These are phyloP conservation scores for Petrocephalus zakoni DNA, from an alignment of 2,113 vertebrate species.

Conservation along the genomic window DNA sequence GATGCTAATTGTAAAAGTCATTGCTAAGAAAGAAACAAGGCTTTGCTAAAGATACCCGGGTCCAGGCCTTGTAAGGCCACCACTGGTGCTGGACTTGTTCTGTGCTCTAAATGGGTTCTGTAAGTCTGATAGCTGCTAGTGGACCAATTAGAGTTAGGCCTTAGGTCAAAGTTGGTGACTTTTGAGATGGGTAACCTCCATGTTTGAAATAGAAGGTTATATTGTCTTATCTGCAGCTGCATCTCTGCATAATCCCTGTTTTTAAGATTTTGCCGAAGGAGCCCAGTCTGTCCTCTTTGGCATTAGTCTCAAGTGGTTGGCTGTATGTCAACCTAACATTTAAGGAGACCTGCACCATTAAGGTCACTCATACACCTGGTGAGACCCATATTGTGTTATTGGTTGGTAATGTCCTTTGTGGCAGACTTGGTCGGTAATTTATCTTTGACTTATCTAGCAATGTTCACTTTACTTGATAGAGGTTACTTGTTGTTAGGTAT, in stretches of 20 bases:
- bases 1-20: not conserved
- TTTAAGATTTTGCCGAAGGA: no score
- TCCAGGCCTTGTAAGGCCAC: no score
- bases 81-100: not conserved
- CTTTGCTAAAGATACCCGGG: not conserved
- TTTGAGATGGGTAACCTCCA: not conserved
- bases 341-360: not conserved
- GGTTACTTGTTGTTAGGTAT: not conserved
- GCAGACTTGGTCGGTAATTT: not conserved
- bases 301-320: no score
- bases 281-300: no score
- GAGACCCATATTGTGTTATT: not conserved
- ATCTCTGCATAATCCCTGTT: no score
- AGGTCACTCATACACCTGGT: not conserved
- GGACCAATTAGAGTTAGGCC: not conserved
- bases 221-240: not conserved
- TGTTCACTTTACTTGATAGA: not conserved
- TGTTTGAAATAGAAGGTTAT: not conserved
- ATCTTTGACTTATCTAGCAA: not conserved
- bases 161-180: not conserved
- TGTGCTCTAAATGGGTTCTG: not conserved
- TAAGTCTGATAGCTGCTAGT: not conserved
- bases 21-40: not conserved
- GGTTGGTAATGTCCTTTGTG: not conserved
- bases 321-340: not conserved